Evolutionary conservation across 2,888 invertebrate genomes (phyloP), one percentile per base, ranked within the genome.

Genomic region (Trissolcus brochymenae): DNA sequence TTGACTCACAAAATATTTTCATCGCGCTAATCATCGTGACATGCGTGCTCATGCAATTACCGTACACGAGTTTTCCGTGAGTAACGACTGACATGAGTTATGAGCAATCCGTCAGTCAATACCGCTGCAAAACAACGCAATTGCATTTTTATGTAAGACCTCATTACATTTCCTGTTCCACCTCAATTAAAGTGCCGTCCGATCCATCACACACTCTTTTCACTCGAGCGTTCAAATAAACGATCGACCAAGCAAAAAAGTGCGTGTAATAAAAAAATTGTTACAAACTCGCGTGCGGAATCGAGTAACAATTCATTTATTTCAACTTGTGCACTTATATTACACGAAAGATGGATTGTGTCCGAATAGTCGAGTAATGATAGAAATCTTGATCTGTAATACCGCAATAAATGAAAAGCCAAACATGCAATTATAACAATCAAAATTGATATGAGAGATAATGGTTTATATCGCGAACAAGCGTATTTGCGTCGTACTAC

Each of bases 81-180:
- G 51, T 51, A 51, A 51, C 51, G 51, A 19, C 51, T 56, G 60
- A 60, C 51, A 17, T 21, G 56, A 35, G 43, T 16, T 46, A 25
- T 49, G 66, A 67, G 59, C 57, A 46, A 74, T 68, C 64, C 62
- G 66, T 61, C 73, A 61, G 11, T 61, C 49, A 57, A 57, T 53
- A 46, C 19, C 53, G 21, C 75, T 13, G 57, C 60, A 65, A 76
- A 76, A 76, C 70, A 76, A 71, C 70, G 76, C 76, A 76, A 76
- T 76, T 76, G 60, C 55, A 71, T 61, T 76, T 76, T 76, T 76
- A 76, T 53, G 57, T 76, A 76, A 70, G 70, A 17, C 55, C 70
- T 70, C 70, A 60, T 70, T 75, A 75, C 65, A 19, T 60, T 61
- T 56, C 35, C 75, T 29, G 60, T 60, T 53, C 9, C 51, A 13